Base-by-base conservation (phyloP, 2,797 vertebrate genomes). In the Delichon dasypus region DNA sequence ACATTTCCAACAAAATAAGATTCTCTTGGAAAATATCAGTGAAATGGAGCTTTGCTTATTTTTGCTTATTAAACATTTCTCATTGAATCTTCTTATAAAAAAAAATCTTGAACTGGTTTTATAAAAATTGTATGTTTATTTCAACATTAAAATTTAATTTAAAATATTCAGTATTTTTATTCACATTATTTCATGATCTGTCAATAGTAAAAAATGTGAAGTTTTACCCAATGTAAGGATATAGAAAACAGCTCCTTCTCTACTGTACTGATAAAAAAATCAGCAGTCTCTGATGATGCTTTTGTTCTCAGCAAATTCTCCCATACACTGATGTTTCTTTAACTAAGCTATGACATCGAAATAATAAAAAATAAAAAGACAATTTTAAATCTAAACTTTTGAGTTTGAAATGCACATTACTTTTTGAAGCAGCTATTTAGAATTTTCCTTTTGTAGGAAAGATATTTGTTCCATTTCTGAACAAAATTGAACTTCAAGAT, bases 401-500 rank as follows among this genome's bases (percentile, higher is more conserved):
- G 58, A 89, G 54, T 91, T 86, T 84, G 68, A 94, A 90, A 84
- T 8, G 58, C 47, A 72, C 68, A 67, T 72, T 88, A 61, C 18
- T 88, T 96, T 92, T 65, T 81, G 73, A 95, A 94, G 73, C 27
- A 75, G 54, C 79, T 88, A 55, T 73, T 88, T 84, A 93, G 73
- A 96, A 90, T 95, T 93, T 89, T 66, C 58, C 50, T 94, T 93
- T 94, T 94, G 91, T 91, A 29, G 22, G 36, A 26, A 94, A 95
- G 76, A 87, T 89, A 89, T 87, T 95, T 95, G 77, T 93, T 94
- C 77, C 48, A 62, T 88, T 96, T 95, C 91, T 73, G 88, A 93
- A 88, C 91, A 95, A 90, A 96, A 95, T 17, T 91, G 80, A 95
- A 85, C 88, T 95, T 95, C 93, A 96, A 96, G 80, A 90, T 90